These are phyloP conservation scores for Gryllus longicercus DNA, from an alignment of 2,888 invertebrate species.

Conservation along the genomic window DNA sequence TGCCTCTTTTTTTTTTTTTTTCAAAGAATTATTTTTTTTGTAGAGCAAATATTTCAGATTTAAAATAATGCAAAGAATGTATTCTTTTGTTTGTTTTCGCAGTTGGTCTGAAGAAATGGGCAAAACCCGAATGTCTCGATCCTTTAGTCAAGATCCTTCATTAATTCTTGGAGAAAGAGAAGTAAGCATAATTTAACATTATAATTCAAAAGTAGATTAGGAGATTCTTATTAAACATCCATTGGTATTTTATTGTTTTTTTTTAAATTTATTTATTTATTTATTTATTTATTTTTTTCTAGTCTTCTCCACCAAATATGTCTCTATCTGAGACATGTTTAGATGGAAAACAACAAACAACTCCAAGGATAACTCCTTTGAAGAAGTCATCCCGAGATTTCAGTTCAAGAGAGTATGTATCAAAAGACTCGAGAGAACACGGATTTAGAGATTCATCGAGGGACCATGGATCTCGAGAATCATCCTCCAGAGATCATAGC, in stretches of 20 bases:
- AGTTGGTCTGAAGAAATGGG: conserved; percentile 36
- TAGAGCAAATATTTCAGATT: too few relatives aligned
- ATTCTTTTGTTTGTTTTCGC: background rate
- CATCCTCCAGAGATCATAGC: background rate
- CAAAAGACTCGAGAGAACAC: background rate
- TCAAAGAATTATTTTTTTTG: too few relatives aligned
- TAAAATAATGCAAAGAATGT: background rate
- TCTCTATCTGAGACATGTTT: conserved; percentile 54
- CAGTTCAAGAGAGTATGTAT: background rate
- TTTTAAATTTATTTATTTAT: background rate
- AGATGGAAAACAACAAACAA: conserved; percentile 39
- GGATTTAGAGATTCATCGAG: conserved; percentile 20
- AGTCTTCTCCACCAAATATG: conserved; percentile 45
- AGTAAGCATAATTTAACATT: conserved; percentile 30
- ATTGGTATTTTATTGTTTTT: background rate
- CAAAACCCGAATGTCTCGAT: conserved; percentile 48
- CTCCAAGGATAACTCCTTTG: conserved; percentile 26
- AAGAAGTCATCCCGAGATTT: conserved; percentile 25
- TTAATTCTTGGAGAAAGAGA: conserved; percentile 41
- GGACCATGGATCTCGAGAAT: conserved; percentile 22
- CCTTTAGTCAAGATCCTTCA: conserved; percentile 53
- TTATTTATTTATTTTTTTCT: background rate
- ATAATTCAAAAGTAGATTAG: too few relatives aligned
- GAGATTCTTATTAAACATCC: background rate
- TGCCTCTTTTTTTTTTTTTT: too few relatives aligned